These are phyloP conservation scores for Gopherus flavomarginatus DNA, from an alignment of 2,113 vertebrate genomes.

Conservation along the genomic window DNA sequence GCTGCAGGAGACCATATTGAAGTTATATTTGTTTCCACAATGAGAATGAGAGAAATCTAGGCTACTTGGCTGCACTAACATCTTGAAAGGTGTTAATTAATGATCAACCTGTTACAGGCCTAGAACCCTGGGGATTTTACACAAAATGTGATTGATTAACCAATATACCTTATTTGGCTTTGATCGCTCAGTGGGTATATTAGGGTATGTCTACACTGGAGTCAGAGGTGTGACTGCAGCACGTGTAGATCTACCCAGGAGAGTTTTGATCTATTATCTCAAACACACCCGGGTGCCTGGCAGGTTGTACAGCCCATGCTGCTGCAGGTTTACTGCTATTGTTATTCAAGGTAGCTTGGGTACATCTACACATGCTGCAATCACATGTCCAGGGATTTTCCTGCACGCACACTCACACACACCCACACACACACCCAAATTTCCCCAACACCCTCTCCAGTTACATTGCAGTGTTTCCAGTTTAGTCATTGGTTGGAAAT, in stretches of 20 bases:
- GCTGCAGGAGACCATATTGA: background rate
- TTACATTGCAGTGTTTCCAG: too few species aligned
- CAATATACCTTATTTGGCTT: background rate
- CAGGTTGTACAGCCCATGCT: background rate
- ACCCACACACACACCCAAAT: rapidly evolving
- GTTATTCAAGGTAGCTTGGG: background rate
- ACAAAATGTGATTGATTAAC: background rate
- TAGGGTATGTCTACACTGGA: too few species aligned
- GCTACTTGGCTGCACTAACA: background rate
- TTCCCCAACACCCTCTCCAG: too few species aligned
- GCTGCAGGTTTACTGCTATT: background rate
- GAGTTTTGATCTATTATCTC: background rate
- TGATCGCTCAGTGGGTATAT: background rate
- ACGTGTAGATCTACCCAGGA: too few species aligned
- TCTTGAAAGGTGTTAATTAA: background rate
- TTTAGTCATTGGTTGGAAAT: too few species aligned
- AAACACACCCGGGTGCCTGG: background rate
- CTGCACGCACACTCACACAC: too few species aligned
- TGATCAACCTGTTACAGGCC: background rate
- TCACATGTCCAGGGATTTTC: too few species aligned
- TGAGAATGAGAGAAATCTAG: background rate
- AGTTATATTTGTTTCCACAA: background rate
- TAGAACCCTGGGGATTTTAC: background rate
- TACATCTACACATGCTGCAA: background rate
- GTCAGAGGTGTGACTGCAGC: too few species aligned